phyloP scores from a whole-genome alignment of 2,888 invertebrate genomes.

The Pollenia amentaria region DNA sequence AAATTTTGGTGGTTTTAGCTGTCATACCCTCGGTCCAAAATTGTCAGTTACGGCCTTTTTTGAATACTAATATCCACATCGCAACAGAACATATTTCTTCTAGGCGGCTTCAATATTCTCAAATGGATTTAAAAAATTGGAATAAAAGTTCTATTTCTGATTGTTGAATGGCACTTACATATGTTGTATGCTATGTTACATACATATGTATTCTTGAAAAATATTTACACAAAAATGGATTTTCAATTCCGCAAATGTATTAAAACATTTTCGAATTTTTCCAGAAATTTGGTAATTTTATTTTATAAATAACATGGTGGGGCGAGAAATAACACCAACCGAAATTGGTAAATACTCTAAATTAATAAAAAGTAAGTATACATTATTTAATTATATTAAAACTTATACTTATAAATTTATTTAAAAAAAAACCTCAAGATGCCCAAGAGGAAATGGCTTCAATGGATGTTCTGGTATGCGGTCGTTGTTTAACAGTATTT shows the following conservation, averaged over 20 bases:
- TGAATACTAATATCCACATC: too few relatives aligned
- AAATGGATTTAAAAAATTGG: too few relatives aligned
- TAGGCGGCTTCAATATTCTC: too few relatives aligned
- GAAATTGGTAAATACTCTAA: constrained; percentile 88
- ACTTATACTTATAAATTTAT: not conserved
- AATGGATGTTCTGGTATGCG: constrained; percentile 92
- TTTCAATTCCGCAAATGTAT: not conserved
- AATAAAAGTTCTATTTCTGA: too few relatives aligned
- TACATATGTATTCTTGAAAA: too few relatives aligned
- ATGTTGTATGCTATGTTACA: too few relatives aligned
- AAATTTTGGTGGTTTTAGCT: too few relatives aligned
- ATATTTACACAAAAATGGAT: too few relatives aligned
- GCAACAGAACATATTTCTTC: too few relatives aligned
- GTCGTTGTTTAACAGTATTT: constrained; percentile 92
- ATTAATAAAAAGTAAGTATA: constrained; percentile 86
- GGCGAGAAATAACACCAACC: constrained; percentile 86
- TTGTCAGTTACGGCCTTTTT: too few relatives aligned
- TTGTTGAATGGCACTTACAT: too few relatives aligned
- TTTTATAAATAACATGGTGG: constrained; percentile 80
- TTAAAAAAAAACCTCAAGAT: constrained; percentile 84
- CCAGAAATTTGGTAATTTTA: not conserved
- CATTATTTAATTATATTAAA: not conserved
- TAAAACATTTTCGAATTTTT: constrained; percentile 4
- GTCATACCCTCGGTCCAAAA: too few relatives aligned
- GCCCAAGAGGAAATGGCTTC: constrained; percentile 91